These are phyloP conservation scores for Limnephilus marmoratus DNA, from an alignment of 2,888 invertebrate genomes.

Conservation along the genomic window DNA sequence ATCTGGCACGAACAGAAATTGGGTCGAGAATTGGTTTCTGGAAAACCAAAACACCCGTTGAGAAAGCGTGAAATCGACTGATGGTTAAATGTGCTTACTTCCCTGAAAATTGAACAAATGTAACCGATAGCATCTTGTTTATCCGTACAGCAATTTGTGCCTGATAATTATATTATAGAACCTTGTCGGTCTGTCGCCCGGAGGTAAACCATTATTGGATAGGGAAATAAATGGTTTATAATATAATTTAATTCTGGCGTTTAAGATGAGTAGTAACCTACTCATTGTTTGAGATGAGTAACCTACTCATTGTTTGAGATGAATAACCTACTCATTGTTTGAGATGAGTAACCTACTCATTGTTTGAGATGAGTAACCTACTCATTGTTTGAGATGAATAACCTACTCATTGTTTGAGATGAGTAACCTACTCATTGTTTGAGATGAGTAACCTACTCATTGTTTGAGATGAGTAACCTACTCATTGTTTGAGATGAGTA, in stretches of 20 bases:
- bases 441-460: too few relatives aligned
- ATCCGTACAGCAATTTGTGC: constrained; percentile 32
- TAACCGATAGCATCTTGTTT: constrained; percentile 9
- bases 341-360: too few relatives aligned
- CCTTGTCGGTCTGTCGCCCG: not conserved
- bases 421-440: too few relatives aligned
- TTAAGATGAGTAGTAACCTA: too few relatives aligned
- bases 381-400: too few relatives aligned
- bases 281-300: too few relatives aligned
- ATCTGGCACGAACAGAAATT: not conserved
- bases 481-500: too few relatives aligned
- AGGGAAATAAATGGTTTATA: constrained; percentile 3
- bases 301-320: too few relatives aligned
- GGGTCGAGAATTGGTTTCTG: constrained; percentile 4
- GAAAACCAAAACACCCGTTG: not conserved
- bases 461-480: too few relatives aligned
- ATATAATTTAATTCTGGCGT: not conserved
- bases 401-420: too few relatives aligned
- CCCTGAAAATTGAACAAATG: constrained; percentile 4
- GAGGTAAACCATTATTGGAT: not conserved
- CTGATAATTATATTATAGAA: constrained; percentile 51
- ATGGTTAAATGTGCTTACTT: constrained; percentile 48
- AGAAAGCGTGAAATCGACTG: not conserved
- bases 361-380: too few relatives aligned
- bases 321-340: too few relatives aligned